Base-by-base conservation (phyloP, 1,140 invertebrate species). In the Protaetia brevitarsis region DNA sequence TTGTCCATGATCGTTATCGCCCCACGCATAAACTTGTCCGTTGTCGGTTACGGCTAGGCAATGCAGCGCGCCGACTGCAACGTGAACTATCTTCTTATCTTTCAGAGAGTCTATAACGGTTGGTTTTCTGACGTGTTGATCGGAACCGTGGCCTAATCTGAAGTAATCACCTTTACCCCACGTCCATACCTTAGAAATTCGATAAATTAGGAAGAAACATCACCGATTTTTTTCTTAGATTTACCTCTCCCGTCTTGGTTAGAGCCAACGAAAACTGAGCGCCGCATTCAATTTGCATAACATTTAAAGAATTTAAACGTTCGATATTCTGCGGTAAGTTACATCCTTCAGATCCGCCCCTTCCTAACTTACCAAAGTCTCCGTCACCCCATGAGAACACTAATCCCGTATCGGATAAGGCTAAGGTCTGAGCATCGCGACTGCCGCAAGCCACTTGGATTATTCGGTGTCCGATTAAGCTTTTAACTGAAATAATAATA, bases 141-240 rank as follows among this genome's bases (percentile, higher is more conserved):
- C 95, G 13, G 90, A 88, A 0, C 94, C 94, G 75, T 97, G 94
- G 0, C 95, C 95, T 4, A 97, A 80, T 0, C 95, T 86, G 75
- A 93, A 97, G 74, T 97, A 98, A 78, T 98, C 95, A 1, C 95
- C 95, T 79, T 98, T 98, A 41, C 95, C 95, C 95, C 95, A 97
- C 0, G 95, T 97, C 94, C 94, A 97, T 0, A 98, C 92, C 82
- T 88, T 56, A 34, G 62, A 45, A 58, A 7, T 56, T 13, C 57
- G 19, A 45, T 13, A 36, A 59, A 65, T 13, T 1, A 11, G 56
- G 2, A 60, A 45, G 63, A 37, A 36, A 31, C 28, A 23, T 36
- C 21, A 29, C 13, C 2, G n/a, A n/a, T n/a, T n/a, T n/a, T n/a
- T n/a, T n/a, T n/a, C n/a, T n/a, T n/a, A n/a, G n/a, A n/a, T n/a